Base-by-base conservation (phyloP, 2,888 invertebrate genomes). In the Creontiades dilutus region DNA sequence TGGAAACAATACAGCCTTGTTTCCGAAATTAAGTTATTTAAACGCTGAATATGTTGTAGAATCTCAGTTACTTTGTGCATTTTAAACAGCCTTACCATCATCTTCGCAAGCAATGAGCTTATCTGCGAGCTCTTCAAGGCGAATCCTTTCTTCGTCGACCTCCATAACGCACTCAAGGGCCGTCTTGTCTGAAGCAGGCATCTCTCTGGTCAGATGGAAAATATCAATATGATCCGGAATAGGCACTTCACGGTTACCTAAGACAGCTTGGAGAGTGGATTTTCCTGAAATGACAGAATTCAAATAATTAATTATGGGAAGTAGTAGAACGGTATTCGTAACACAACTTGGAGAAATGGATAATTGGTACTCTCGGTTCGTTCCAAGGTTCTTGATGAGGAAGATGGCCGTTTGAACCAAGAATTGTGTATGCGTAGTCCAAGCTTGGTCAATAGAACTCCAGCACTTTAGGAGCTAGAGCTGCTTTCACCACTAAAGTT, bases 151-250 rank as follows among this genome's bases (percentile, higher is more conserved):
- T 93, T 97, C 96, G 92, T 99, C 99, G 0, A 99, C 99, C 93
- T 99, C 99, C 97, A 99, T 98, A 57, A 99, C 99, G 93, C 98
- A 98, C 93, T 98, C 95, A 88, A 99, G 94, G 3, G 99, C 99
- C 14, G 97, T 96, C 94, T 99, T 99, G 92, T 98, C 97, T 91
- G 98, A 98, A n/a, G 99, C 99, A 0, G 98, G 97, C 96, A 99
- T 99, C 94, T 99, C 99, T 85, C 99, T 95, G 13, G 98, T 97
- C 93, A 99, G 94, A 93, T 99, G 97, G 94, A 99, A 99, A 92
- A 99, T 99, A 94, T 99, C 99, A 92, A 99, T 97, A 93, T 98
- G 97, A 4, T 98, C 96, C 4, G 99, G 99, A 91, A 99, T 97
- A 0, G 99, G 98, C 55, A 99, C 97, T 94, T 99, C 97, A 82